Percentiles rank a stretch among this genome's conserved stretches.
Evolutionary conservation across 2,888 invertebrate genomes (phyloP).

Genomic region (Prosopocoilus inquinatus): DNA sequence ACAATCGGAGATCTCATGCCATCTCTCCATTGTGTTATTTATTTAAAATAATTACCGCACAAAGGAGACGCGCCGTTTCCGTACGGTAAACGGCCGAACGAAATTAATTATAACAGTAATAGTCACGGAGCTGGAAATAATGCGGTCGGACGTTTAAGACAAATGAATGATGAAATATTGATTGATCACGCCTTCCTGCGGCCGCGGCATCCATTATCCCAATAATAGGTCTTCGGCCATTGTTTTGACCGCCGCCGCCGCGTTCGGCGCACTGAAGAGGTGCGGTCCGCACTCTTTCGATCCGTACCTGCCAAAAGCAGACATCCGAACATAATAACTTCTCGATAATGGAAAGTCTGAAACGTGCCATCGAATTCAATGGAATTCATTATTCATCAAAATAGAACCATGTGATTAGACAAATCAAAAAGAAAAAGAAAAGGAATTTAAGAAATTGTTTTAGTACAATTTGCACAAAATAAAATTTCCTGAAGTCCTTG

Average conservation of each 20-base stretch:
- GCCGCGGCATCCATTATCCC: constrained; percentile 17
- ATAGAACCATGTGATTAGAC: too few species aligned
- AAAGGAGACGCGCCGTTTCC: too few species aligned
- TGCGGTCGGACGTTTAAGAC: constrained; percentile 5
- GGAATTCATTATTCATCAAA: too few species aligned
- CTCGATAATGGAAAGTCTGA: too few species aligned
- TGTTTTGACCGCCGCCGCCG: constrained; percentile 9
- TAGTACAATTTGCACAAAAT: too few species aligned
- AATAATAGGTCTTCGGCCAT: constrained; percentile 11
- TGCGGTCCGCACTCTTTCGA: constrained; percentile 10
- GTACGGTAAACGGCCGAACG: neutral
- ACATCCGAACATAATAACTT: neutral
- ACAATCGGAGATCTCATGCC: too few species aligned
- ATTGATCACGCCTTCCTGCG: constrained; percentile 17
- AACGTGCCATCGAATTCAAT: too few species aligned
- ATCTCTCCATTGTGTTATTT: too few species aligned
- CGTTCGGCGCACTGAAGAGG: constrained; percentile 18
- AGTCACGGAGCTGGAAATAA: constrained; percentile 3
- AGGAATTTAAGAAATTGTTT: too few species aligned
- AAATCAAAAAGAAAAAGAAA: too few species aligned
- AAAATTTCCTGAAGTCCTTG: too few species aligned
- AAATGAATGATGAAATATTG: constrained; percentile 16
- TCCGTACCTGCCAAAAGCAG: constrained; percentile 17
- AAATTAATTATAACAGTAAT: neutral
- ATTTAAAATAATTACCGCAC: too few species aligned